Percentiles rank a stretch among this genome's conserved stretches.
These are phyloP conservation scores for Hydrocynus forskahlii DNA, from an alignment of 2,797 vertebrate genomes.

Conservation along the genomic window DNA sequence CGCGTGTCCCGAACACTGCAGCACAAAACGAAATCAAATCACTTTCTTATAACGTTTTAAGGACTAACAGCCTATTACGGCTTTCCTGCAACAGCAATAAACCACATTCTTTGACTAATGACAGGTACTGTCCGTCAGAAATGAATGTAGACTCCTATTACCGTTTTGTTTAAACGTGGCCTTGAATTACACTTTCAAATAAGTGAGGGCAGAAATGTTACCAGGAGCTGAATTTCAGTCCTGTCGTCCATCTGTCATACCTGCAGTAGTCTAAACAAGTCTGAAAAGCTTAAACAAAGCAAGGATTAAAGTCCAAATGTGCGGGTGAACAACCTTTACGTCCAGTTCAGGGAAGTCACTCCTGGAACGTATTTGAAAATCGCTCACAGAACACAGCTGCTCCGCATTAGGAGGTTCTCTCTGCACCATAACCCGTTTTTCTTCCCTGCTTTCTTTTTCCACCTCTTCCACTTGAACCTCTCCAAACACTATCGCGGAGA, in stretches of 20 bases:
- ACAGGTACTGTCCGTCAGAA: constrained; percentile 4
- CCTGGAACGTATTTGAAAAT: constrained; percentile 50
- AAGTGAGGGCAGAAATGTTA: not conserved
- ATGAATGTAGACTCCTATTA: not conserved
- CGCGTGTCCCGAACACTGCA: not conserved
- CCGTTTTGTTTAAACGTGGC: not conserved
- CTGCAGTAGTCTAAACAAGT: constrained; percentile 53
- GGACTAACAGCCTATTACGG: not conserved
- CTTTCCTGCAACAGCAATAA: constrained; percentile 6
- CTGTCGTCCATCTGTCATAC: constrained; percentile 37
- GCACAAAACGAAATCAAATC: not conserved
- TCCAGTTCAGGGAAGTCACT: constrained; percentile 35
- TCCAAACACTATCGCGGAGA: constrained; percentile 11
- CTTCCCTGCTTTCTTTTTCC: constrained; percentile 37
- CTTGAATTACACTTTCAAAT: constrained; percentile 8
- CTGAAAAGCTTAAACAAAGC: constrained; percentile 47
- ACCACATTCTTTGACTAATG: constrained; percentile 10
- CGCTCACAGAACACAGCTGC: constrained; percentile 56
- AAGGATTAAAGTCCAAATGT: constrained; percentile 40
- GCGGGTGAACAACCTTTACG: constrained; percentile 46
- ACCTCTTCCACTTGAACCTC: constrained; percentile 12
- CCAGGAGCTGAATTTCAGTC: not conserved
- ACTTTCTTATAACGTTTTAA: not conserved
- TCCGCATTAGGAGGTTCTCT: constrained; percentile 42
- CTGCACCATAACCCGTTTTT: constrained; percentile 46